Evolutionary conservation across 2,113 vertebrate genomes (phyloP).

Genomic region (Cyphomyrus discorhynchus): DNA sequence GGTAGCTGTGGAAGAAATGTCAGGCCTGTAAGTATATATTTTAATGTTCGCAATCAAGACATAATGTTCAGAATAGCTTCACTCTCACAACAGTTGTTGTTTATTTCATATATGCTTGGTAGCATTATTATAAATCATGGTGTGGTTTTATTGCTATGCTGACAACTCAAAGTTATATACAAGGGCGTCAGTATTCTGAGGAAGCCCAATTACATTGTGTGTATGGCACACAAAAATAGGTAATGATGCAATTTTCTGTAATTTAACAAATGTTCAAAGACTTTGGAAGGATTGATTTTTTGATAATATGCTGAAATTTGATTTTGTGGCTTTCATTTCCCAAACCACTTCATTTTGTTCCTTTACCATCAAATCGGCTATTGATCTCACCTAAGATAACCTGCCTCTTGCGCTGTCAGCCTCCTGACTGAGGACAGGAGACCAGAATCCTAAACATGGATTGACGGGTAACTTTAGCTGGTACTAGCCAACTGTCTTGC

Average conservation of each 20-base stretch:
- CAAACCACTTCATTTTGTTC: not conserved
- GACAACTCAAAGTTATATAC: not conserved
- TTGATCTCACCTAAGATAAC: not conserved
- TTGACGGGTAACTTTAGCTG: too few relatives aligned
- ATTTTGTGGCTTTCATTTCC: not conserved
- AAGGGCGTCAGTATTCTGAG: not conserved
- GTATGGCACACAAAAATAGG: not conserved
- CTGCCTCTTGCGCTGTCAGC: not conserved
- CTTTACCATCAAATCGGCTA: not conserved
- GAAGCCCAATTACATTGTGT: not conserved
- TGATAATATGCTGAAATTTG: not conserved
- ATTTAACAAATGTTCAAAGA: not conserved
- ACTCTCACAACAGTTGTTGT: not conserved
- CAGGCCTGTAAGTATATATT: constrained; percentile 64
- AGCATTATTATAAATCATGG: not conserved
- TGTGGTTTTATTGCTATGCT: not conserved
- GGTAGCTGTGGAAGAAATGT: constrained; percentile 82
- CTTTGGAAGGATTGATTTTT: too few relatives aligned
- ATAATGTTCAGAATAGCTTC: not conserved
- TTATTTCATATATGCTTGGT: not conserved
- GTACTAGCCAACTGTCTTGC: too few relatives aligned
- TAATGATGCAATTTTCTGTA: not conserved
- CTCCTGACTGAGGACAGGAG: not conserved
- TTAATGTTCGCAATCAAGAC: not conserved
- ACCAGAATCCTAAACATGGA: too few relatives aligned